A percentile compares a stretch with the other conserved stretches of the same genome.
Evolutionary conservation across 2,797 vertebrate genomes (phyloP).

Genomic region (Cephalopachus bancanus): DNA sequence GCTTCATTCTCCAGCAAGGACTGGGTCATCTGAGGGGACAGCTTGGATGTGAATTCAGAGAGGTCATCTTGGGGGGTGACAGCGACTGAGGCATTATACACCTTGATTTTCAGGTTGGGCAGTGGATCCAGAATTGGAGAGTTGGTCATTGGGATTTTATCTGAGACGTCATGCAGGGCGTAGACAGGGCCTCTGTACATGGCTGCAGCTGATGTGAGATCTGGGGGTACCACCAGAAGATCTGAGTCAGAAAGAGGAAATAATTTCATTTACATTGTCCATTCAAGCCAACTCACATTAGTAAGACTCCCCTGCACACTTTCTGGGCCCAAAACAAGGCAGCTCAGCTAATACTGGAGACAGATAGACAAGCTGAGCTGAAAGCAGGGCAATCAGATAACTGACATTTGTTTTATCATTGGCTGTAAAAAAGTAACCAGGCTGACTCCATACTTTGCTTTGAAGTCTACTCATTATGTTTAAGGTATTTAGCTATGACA

Average conservation of each 20-base stretch:
- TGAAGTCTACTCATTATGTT: not conserved
- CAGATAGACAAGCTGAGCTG: not conserved
- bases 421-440: not conserved
- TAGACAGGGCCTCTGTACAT: conserved; percentile 98
- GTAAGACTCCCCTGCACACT: not conserved
- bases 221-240: conserved; percentile 96
- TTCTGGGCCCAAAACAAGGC: not conserved
- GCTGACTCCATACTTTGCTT: not conserved
- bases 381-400: not conserved
- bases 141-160: conserved; percentile 99
- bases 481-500: not conserved
- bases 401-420: not conserved
- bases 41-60: conserved; percentile 95
- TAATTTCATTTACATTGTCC: not conserved
- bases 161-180: conserved; percentile 96
- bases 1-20: conserved; percentile 96
- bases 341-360: not conserved
- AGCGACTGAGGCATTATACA: conserved; percentile 96
- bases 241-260: conserved; percentile 88
- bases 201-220: conserved; percentile 97
- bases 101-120: conserved; percentile 98
- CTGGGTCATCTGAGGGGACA: conserved; percentile 96
- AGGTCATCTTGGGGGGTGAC: conserved; percentile 97
- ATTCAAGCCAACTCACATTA: not conserved
- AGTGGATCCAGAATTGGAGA: conserved; percentile 97